Conservation (phyloP, 2,888 invertebrate genomes). For the Oxystoma pomonae region DNA sequence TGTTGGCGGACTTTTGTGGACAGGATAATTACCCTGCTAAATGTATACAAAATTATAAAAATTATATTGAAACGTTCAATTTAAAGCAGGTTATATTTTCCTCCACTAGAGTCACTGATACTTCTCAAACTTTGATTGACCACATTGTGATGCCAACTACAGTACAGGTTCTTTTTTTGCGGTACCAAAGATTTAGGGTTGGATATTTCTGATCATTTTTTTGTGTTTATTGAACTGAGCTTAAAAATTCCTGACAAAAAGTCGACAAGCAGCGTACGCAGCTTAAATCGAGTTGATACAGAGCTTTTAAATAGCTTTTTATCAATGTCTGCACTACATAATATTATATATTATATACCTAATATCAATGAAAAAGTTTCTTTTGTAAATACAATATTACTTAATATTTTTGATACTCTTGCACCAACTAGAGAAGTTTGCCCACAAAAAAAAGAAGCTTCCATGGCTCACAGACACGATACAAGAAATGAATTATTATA, state of each 20-base stretch:
- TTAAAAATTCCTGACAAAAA: neutral
- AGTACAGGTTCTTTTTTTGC: too few relatives aligned
- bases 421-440: too few relatives aligned
- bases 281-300: neutral
- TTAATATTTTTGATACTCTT: too few relatives aligned
- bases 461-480: too few relatives aligned
- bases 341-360: neutral
- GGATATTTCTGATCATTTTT: neutral
- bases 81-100: neutral
- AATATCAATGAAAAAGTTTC: too few relatives aligned
- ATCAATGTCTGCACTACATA: neutral
- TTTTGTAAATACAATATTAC: too few relatives aligned
- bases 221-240: neutral
- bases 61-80: neutral
- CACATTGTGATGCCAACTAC: neutral
- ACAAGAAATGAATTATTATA: too few relatives aligned
- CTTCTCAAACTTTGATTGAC: neutral
- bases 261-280: neutral
- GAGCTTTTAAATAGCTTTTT: neutral
- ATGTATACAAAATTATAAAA: neutral
- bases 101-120: neutral
- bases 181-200: too few relatives aligned
- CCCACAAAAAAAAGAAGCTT: too few relatives aligned
- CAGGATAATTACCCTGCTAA: neutral
- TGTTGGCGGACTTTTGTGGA: neutral